These are phyloP conservation scores for Psittacara wagleri DNA, from an alignment of 2,113 vertebrate species.

Conservation along the genomic window DNA sequence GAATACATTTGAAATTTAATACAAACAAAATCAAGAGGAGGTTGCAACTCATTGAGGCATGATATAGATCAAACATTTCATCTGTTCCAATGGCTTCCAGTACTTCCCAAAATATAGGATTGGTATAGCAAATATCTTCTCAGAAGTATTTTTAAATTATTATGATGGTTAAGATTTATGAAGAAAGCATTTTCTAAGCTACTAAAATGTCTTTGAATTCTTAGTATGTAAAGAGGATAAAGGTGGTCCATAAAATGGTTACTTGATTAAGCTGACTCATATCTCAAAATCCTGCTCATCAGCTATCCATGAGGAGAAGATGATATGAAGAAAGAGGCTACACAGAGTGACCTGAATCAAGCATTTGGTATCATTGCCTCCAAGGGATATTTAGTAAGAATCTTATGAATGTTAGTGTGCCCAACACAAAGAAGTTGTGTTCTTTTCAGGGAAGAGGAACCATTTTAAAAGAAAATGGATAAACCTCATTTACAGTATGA, in stretches of 20 bases:
- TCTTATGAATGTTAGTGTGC: background rate
- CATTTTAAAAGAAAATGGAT: fast-evolving
- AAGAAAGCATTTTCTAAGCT: background rate
- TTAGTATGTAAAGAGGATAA: background rate
- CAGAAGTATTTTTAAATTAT: background rate
- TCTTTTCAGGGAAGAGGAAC: background rate
- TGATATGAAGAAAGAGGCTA: background rate
- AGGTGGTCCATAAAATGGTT: background rate
- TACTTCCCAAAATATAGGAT: background rate
- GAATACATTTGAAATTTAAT: slow-evolving; percentile 25
- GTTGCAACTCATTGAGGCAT: background rate
- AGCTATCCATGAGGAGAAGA: background rate
- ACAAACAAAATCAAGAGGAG: slow-evolving; percentile 4
- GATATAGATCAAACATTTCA: background rate
- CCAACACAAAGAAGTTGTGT: background rate
- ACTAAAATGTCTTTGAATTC: background rate
- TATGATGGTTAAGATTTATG: background rate
- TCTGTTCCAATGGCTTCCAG: background rate
- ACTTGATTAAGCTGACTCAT: background rate
- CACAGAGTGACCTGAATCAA: background rate
- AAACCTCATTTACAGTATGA: background rate
- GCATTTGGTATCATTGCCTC: fast-evolving
- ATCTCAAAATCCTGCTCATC: background rate
- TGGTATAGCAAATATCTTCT: background rate
- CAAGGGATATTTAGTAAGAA: background rate